phyloP scores from a whole-genome alignment of 2,113 vertebrate genomes.

The Hyaena hyaena region DNA sequence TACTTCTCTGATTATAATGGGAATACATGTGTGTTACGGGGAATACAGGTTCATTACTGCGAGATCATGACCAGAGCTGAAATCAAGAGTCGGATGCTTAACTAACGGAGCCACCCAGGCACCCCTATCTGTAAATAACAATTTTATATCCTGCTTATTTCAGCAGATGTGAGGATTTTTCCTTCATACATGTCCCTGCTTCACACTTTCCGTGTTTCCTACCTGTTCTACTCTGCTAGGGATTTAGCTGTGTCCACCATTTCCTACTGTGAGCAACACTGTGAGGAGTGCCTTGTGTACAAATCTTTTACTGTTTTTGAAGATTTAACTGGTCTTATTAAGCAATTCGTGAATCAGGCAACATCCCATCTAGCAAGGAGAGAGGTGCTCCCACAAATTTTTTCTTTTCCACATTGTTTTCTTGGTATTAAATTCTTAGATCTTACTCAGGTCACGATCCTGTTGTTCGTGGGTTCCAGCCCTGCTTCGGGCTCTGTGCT shows the following conservation, averaged over 20 bases:
- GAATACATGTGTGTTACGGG: neutral
- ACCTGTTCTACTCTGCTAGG: neutral
- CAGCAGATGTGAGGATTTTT: neutral
- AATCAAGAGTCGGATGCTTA: too few species aligned
- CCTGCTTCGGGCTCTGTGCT: too few species aligned
- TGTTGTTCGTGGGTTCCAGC: too few species aligned
- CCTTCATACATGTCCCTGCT: neutral
- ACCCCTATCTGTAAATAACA: neutral
- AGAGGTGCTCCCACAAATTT: neutral
- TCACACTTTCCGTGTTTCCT: neutral
- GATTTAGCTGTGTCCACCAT: neutral
- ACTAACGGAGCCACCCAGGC: too few species aligned
- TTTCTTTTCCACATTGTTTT: neutral
- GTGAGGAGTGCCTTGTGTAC: neutral
- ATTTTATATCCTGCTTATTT: neutral
- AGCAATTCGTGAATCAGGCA: neutral
- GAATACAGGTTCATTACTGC: too few species aligned
- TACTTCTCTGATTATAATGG: neutral
- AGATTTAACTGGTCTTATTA: neutral
- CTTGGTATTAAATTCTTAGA: conserved; percentile 1
- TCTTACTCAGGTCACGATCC: neutral
- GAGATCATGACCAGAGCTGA: too few species aligned
- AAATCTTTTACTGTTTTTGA: neutral
- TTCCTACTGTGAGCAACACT: neutral
- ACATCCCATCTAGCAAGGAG: neutral